phyloP scores from a whole-genome alignment of 1,140 invertebrate genomes.

The Monomorium pharaonis region DNA sequence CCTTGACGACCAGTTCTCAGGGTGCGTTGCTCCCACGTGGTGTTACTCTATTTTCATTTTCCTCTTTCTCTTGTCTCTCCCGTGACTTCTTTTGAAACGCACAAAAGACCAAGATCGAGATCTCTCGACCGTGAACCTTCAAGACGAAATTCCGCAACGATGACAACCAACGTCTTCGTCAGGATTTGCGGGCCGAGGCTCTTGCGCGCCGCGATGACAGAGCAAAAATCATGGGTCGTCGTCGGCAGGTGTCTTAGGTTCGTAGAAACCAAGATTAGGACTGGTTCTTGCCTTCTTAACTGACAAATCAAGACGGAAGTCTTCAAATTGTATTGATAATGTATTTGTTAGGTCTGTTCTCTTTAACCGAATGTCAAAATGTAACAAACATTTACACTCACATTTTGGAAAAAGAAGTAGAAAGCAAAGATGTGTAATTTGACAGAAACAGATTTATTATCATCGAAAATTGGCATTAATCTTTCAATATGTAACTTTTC shows the following conservation, averaged over 20 bases:
- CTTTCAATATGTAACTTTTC: background rate
- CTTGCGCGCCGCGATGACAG: conserved; percentile 34
- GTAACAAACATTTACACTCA: background rate
- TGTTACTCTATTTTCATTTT: background rate
- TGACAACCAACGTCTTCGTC: conserved; percentile 65
- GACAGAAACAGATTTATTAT: background rate
- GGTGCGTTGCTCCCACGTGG: conserved; percentile 51
- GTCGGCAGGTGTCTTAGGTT: conserved; percentile 71
- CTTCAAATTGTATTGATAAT: background rate
- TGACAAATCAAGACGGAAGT: background rate
- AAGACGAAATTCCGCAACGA: conserved; percentile 22
- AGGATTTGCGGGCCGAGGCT: conserved; percentile 65
- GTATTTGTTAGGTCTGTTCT: background rate
- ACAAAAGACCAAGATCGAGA: background rate
- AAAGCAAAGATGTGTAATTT: background rate
- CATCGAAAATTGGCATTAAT: background rate
- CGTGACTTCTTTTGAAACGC: background rate
- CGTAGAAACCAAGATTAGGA: conserved; percentile 31
- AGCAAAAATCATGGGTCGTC: conserved; percentile 60
- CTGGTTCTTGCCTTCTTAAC: background rate
- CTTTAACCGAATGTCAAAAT: background rate
- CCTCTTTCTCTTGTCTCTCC: background rate
- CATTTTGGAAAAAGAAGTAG: background rate
- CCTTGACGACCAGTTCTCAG: conserved; percentile 43
- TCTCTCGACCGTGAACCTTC: background rate